phyloP scores from a whole-genome alignment of 2,113 vertebrate species.

The Nipponia nippon region DNA sequence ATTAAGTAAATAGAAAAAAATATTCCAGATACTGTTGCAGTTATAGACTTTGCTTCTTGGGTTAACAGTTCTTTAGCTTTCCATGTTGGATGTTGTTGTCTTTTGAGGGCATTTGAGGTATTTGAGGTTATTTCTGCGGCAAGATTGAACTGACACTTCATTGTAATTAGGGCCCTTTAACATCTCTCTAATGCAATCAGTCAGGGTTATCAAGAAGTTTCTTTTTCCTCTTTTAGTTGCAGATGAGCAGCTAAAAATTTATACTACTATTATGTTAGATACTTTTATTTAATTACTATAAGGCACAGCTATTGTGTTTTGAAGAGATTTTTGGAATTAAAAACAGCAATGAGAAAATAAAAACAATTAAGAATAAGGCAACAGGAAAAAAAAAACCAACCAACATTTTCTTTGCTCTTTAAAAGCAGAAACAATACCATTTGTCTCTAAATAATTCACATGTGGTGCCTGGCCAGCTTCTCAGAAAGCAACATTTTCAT shows the following conservation, averaged over 20 bases:
- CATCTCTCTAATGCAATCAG: neutral
- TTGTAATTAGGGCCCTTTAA: neutral
- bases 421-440: neutral
- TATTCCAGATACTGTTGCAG: neutral
- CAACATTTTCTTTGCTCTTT: neutral
- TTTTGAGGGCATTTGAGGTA: neutral
- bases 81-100: neutral
- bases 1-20: neutral
- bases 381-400: neutral
- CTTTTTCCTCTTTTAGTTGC: neutral
- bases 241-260: neutral
- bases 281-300: neutral
- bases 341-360: neutral
- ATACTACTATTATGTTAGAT: neutral
- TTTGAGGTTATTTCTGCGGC: neutral
- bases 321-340: neutral
- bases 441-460: slow-evolving; percentile 42
- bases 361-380: neutral
- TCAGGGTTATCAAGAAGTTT: neutral
- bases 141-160: neutral
- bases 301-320: neutral
- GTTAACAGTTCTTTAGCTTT: neutral
- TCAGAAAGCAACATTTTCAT: slow-evolving; percentile 44
- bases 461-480: neutral
- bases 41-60: neutral